Percentiles rank a stretch among this genome's conserved stretches.
Evolutionary conservation across 2,888 invertebrate genomes (phyloP).

Genomic region (Ferdinandea cuprea): DNA sequence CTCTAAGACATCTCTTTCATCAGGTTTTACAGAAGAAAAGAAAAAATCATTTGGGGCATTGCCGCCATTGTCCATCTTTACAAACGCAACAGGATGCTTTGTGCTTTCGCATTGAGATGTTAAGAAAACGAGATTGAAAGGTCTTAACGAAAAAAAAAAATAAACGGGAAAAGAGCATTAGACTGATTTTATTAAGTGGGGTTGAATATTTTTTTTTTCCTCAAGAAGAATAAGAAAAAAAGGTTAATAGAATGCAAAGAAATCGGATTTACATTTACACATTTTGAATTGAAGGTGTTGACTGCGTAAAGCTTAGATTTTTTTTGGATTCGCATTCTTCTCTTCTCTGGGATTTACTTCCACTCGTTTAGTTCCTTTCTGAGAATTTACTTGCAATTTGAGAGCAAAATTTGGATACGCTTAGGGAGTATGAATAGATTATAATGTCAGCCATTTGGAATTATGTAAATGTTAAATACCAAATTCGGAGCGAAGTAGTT

Average conservation of each 20-base stretch:
- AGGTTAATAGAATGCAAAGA: constrained; percentile 65
- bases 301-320: constrained; percentile 39
- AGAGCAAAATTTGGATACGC: background rate
- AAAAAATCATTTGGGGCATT: constrained; percentile 40
- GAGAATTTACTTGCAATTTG: constrained; percentile 15
- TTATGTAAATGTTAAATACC: constrained; percentile 9
- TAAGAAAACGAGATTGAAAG: constrained; percentile 66
- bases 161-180: constrained; percentile 61
- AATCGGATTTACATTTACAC: constrained; percentile 72
- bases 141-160: constrained; percentile 66
- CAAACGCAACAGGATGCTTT: constrained; percentile 68
- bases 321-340: constrained; percentile 40
- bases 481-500: background rate
- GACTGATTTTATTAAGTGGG: constrained; percentile 72
- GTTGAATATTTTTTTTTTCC: constrained; percentile 63
- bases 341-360: constrained; percentile 11
- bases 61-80: constrained; percentile 52
- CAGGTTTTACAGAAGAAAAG: background rate
- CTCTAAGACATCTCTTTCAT: constrained; percentile 58
- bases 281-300: constrained; percentile 68
- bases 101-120: constrained; percentile 54
- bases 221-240: constrained; percentile 13
- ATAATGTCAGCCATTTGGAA: background rate
- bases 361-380: constrained; percentile 15
- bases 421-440: constrained; percentile 19